A percentile compares a stretch with the other conserved stretches of the same genome.
Conservation (phyloP, 2,888 invertebrate genomes). For the Glomeris marginata region DNA sequence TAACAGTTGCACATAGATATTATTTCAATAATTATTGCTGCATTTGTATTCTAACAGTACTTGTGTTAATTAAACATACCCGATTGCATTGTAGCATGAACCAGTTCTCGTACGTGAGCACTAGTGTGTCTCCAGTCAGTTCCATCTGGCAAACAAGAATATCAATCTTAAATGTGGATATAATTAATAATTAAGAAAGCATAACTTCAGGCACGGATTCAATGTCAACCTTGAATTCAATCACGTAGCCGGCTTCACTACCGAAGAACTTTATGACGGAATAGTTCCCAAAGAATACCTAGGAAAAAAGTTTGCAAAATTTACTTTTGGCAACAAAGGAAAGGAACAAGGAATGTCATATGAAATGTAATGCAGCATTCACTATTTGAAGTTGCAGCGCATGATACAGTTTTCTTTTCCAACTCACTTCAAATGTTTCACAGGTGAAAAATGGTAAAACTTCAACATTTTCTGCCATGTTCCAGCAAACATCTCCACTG, state of each 20-base stretch:
- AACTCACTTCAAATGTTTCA: slow-evolving; percentile 47
- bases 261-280: slow-evolving; percentile 37
- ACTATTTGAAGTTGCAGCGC: too few relatives aligned
- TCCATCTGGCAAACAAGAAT: slow-evolving; percentile 33
- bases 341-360: too few relatives aligned
- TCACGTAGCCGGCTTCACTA: slow-evolving; percentile 46
- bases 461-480: slow-evolving; percentile 39
- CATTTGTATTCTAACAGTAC: too few relatives aligned
- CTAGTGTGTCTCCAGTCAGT: slow-evolving; percentile 38
- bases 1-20: too few relatives aligned
- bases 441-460: slow-evolving; percentile 46
- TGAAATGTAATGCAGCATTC: too few relatives aligned
- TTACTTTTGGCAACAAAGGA: too few relatives aligned
- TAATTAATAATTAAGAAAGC: not conserved
- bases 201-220: not conserved
- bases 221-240: slow-evolving; percentile 37
- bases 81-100: slow-evolving; percentile 46
- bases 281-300: slow-evolving; percentile 23
- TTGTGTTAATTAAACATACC: slow-evolving; percentile 26
- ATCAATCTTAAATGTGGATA: slow-evolving; percentile 6
- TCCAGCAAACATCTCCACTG: slow-evolving; percentile 48
- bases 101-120: slow-evolving; percentile 45
- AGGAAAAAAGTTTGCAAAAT: too few relatives aligned
- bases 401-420: too few relatives aligned
- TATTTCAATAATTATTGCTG: too few relatives aligned